Evolutionary conservation across 2,797 vertebrate species (phyloP).

Genomic region (Scomberomorus guttatus): DNA sequence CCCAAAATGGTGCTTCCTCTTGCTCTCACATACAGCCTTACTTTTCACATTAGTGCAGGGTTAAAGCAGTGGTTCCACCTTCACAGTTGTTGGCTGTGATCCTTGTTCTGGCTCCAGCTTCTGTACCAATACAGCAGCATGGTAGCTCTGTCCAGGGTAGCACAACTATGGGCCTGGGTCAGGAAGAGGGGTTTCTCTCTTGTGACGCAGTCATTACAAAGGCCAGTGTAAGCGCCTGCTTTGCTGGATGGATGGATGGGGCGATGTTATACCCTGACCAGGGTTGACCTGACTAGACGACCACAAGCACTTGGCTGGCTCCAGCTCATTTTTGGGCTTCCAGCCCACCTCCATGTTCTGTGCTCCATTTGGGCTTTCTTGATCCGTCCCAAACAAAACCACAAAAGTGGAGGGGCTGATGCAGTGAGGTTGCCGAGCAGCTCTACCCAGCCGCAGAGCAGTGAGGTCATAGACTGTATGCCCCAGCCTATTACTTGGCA

Average conservation of each 20-base stretch:
- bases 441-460: conserved; percentile 68
- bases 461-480: conserved; percentile 82
- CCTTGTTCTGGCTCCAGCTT: conserved; percentile 52
- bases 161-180: conserved; percentile 47
- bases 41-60: conserved; percentile 54
- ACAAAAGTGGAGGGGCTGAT: conserved; percentile 76
- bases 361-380: conserved; percentile 81
- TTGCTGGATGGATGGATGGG: conserved; percentile 66
- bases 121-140: conserved; percentile 39
- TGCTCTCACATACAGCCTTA: conserved; percentile 45
- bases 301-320: conserved; percentile 83
- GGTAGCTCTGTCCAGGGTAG: conserved; percentile 46
- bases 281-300: conserved; percentile 79
- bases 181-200: conserved; percentile 52
- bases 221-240: conserved; percentile 53
- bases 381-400: conserved; percentile 82
- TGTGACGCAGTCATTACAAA: conserved; percentile 60
- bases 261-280: conserved; percentile 68
- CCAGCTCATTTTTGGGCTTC: conserved; percentile 65
- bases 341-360: conserved; percentile 79
- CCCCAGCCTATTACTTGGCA: conserved; percentile 76
- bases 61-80: conserved; percentile 55
- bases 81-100: conserved; percentile 58
- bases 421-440: conserved; percentile 69
- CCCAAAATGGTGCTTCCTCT: conserved; percentile 34